Conservation (phyloP, 2,888 invertebrate species). For the Choristoneura rosaceana region DNA sequence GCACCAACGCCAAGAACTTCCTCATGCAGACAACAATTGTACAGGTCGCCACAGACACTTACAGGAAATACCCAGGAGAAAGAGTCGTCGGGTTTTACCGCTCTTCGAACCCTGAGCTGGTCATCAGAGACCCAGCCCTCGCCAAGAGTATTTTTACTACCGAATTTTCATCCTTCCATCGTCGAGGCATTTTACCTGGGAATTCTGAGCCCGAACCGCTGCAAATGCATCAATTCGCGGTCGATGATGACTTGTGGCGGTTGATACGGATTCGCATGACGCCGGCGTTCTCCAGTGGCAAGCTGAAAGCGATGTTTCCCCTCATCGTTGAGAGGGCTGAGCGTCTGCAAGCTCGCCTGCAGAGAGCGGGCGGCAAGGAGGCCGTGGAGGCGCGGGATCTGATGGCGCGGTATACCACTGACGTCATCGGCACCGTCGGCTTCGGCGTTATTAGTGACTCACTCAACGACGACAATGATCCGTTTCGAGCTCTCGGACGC, state of each 20-base stretch:
- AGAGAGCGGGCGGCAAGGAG: slow-evolving; percentile 49
- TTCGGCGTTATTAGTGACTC: slow-evolving; percentile 57
- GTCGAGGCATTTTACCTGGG: neutral
- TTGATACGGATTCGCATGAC: neutral
- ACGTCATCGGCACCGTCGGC: slow-evolving; percentile 5
- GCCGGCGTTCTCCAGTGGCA: neutral
- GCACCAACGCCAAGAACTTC: slow-evolving; percentile 52
- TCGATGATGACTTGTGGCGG: neutral
- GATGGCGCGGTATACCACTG: slow-evolving; percentile 1
- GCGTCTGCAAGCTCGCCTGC: neutral
- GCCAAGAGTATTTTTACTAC: neutral
- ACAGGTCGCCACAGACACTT: slow-evolving; percentile 47
- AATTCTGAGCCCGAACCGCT: neutral
- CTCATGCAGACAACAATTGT: slow-evolving; percentile 57
- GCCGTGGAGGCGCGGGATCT: slow-evolving; percentile 53
- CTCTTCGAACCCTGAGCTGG: neutral
- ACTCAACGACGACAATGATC: slow-evolving; percentile 28
- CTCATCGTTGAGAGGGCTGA: neutral
- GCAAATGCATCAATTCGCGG: neutral
- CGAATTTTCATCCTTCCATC: neutral
- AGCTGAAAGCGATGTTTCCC: neutral
- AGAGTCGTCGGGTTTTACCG: neutral
- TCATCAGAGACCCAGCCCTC: neutral
- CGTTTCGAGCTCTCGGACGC: neutral
- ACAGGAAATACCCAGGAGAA: neutral